Base-by-base conservation (phyloP, 2,113 vertebrate genomes). In the Ursus arctos region DNA sequence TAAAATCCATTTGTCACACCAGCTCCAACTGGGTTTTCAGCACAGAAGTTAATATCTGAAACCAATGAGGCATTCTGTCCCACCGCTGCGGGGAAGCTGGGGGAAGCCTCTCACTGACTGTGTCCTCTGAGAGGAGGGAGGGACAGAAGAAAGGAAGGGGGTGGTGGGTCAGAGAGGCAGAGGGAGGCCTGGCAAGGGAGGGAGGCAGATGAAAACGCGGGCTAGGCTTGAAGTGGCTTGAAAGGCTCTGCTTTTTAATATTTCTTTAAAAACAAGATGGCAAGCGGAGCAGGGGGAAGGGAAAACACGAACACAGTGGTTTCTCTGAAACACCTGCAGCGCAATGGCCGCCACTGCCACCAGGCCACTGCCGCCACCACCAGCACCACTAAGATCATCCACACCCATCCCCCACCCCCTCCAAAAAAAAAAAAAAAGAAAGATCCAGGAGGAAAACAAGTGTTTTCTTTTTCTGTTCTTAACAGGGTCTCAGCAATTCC, bases 1-100 rank as follows among this genome's bases (percentile, higher is more conserved):
- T 99, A 98, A 99, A 99, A 99, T 98, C 98, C 98, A 99, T 99
- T 99, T 99, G 99, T 99, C 99, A 99, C 98, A 99, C 99, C 99
- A 99, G 98, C 98, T 98, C 98, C 98, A 98, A 98, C 98, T 86
- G 97, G 98, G 99, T 98, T 99, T 98, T 98, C 98, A 98, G 98
- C 99, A 98, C 98, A 97, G 97, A 99, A 99, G 98, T 99, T 99
- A 99, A 99, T 99, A 98, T 99, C 98, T 99, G 98, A 98, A 99
- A 97, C 98, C 99, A 99, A 98, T 98, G 99, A 99, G 98, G 98
- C 98, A 97, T 99, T 98, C 98, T 97, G 88, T 98, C 96, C 96
- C 79, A 86, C 71, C 91, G 97, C 95, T 93, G 98, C 95, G 95
- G 97, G 94, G 93, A 96, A 88, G 98, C 95, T 93, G 88, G 95